Evolutionary conservation across 2,888 invertebrate species (phyloP), one percentile per base, ranked within the genome.

Genomic region (Ornithoptera alexandrae): DNA sequence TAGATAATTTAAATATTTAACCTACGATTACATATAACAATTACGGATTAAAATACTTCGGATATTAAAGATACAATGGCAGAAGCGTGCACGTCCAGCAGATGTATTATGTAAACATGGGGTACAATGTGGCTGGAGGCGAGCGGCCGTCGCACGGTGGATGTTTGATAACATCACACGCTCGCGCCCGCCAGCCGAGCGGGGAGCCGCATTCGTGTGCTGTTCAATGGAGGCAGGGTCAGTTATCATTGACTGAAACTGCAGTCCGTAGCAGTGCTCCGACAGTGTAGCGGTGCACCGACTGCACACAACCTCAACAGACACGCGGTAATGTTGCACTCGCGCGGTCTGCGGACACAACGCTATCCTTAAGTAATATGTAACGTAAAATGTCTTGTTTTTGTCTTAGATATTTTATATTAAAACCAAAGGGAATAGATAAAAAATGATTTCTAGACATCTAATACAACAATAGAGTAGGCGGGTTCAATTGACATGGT

Each of bases 111-210:
- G 69, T 65, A 69, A 69, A 69, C 62, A 69, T 22, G 42, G 58
- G 20, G 50, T 50, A 65, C 69, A 62, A 65, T 69, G 65, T 65
- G 62, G 30, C 15, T 36, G 61, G 20, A 46, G 12, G 39, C 65
- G 62, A 39, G 39, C 12, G 6, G 42, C 39, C 24, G 61, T 58
- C 46, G 18, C 62, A 39, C 57, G 46, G 65, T 7, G n/a, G 20
- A 57, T 69, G 69, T 69, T 69, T 69, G 57, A 69, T 69, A 69
- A 69, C 65, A 69, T 58, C 58, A 36, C 18, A 53, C 53, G 53
- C n/a, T 53, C 39, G 56, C 20, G 53, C 50, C 20, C n/a, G 20
- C 15, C 50, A 6, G 39, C 39, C 7, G 17, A 17, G 17, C 53
- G 15, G 15, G 6, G 53, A 5, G 15, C 17, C 53, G 17, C 53